Evolutionary conservation across 2,113 vertebrate species (phyloP), one percentile per base, ranked within the genome.

Genomic region (Phylloscopus whistleri): DNA sequence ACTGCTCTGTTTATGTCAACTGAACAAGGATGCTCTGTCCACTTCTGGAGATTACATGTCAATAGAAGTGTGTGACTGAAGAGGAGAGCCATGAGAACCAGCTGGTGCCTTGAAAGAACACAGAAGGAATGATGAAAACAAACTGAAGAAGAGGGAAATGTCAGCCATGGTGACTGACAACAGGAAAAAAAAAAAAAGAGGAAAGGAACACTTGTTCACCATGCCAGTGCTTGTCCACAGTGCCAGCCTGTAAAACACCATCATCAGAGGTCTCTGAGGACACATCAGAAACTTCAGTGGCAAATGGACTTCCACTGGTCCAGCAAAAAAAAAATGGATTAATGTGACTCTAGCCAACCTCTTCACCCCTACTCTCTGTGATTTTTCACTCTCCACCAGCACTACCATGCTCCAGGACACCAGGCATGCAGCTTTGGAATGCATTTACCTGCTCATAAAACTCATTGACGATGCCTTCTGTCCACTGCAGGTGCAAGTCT

Each of bases 391-490:
- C 48, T 4, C 46, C 46, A 48, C 46, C 46, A 48, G 21, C 46
- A 21, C 17, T 11, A 4, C 1, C 35, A 16, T 2, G 26, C 30
- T 44, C 16, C 52, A 77, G 48, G 58, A 21, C 16, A 77, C 11
- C 56, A 49, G 66, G 15, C 19, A 43, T 5, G 33, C 23, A 90
- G 56, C 41, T 28, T 18, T 31, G 69, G 56, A 63, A 10, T 16
- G 27, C 35, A 30, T 20, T 96, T 96, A 99, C 99, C 98, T 99
- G 99, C 49, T 99, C 98, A 43, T 99, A 99, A 95, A 99, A 99
- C 95, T 99, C 99, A 56, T 99, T 99, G 95, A 99, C 99, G 5
- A 99, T 99, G 96, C 99, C 99, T 84, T 99, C 98, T 5, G 99
- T 99, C 99, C 99, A 99, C 97, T 99, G 98, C 72, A 99, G 98